Conservation (phyloP, 1,140 invertebrate species). For the Caenorhabditis inopinata region DNA sequence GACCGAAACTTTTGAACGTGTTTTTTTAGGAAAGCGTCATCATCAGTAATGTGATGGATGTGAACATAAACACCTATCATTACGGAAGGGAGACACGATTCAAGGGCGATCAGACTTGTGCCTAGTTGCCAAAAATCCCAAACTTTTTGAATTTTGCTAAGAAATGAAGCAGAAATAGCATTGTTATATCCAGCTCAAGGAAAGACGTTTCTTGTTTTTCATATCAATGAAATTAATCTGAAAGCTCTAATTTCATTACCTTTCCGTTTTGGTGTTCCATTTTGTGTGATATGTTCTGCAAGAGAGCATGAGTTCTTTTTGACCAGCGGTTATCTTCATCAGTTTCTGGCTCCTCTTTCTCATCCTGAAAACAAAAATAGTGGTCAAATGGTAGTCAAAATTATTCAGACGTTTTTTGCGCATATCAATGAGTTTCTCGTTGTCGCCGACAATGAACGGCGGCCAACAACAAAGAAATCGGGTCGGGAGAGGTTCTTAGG, state of each 20-base stretch:
- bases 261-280: background rate
- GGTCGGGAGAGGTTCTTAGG: background rate
- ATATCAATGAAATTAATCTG: no score
- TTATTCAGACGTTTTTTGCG: background rate
- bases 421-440: slow-evolving; percentile 34
- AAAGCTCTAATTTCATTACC: background rate
- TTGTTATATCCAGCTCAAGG: no score
- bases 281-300: slow-evolving; percentile 46
- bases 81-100: slow-evolving; percentile 9
- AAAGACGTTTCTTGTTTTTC: no score
- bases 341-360: slow-evolving; percentile 35
- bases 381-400: no score
- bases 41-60: slow-evolving; percentile 37
- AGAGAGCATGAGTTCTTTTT: slow-evolving; percentile 43
- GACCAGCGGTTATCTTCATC: slow-evolving; percentile 52
- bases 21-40: background rate
- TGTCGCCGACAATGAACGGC: slow-evolving; percentile 8
- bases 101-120: background rate
- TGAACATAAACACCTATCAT: slow-evolving; percentile 40
- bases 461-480: slow-evolving; percentile 8
- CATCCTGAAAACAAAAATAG: slow-evolving; percentile 32
- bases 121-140: background rate
- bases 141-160: no score
- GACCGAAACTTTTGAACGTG: slow-evolving; percentile 1
- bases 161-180: no score